Percentiles rank a stretch among this genome's conserved stretches.
These are phyloP conservation scores for Taeniopygia guttata DNA, from an alignment of 2,797 vertebrate species.

Conservation along the genomic window DNA sequence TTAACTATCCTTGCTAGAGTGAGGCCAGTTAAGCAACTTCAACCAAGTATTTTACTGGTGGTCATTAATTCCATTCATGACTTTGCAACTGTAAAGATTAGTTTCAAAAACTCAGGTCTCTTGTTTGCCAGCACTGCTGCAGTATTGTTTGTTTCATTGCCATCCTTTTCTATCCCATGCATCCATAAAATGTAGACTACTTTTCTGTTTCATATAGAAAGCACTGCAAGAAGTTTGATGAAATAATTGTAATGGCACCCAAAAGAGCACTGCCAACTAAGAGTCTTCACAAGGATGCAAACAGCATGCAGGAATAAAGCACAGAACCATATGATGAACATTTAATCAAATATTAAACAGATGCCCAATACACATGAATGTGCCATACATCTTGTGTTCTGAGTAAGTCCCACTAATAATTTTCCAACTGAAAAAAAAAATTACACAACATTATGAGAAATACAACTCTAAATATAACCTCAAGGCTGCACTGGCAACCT, in stretches of 20 bases:
- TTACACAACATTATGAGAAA: background rate
- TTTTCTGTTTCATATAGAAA: background rate
- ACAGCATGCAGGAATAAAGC: background rate
- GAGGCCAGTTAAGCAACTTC: background rate
- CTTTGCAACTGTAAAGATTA: background rate
- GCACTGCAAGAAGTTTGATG: background rate
- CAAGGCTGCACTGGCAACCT: background rate
- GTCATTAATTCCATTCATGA: background rate
- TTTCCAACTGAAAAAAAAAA: background rate
- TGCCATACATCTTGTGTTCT: background rate
- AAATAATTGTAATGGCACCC: background rate
- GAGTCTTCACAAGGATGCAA: background rate
- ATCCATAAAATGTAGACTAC: background rate
- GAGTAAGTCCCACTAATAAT: background rate
- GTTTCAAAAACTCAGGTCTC: background rate
- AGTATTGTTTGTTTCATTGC: background rate
- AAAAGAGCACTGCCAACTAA: background rate
- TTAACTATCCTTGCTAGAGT: background rate
- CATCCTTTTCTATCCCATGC: background rate
- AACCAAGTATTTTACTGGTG: background rate
- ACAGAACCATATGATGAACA: background rate
- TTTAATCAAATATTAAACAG: background rate
- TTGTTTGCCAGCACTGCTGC: background rate
- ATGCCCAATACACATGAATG: background rate
- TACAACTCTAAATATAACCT: background rate